phyloP scores from a whole-genome alignment of 2,113 vertebrate genomes.

The Mustela lutreola region DNA sequence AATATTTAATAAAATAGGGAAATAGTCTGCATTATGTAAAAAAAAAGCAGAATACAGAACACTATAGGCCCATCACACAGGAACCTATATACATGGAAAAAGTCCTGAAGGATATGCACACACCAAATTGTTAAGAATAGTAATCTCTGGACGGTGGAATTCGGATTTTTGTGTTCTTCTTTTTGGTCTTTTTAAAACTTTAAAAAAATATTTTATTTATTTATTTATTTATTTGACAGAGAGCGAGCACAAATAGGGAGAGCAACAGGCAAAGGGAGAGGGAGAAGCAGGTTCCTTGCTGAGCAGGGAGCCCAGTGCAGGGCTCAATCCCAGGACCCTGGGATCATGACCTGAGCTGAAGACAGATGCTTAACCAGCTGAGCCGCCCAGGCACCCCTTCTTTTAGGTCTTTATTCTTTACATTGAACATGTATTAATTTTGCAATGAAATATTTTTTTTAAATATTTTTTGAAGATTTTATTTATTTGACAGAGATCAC shows the following conservation, averaged over 20 bases:
- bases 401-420: constrained; percentile 38
- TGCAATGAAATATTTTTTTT: background rate
- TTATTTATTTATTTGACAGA: too few relatives aligned
- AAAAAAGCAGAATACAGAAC: constrained; percentile 6
- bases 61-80: background rate
- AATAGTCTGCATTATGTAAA: background rate
- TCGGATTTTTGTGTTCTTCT: constrained; percentile 47
- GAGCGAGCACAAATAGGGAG: too few relatives aligned
- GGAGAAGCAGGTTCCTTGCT: too few relatives aligned
- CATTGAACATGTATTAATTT: constrained; percentile 23
- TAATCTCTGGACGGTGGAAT: background rate
- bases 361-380: too few relatives aligned
- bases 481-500: too few relatives aligned
- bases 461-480: too few relatives aligned
- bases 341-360: background rate
- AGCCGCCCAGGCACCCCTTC: background rate
- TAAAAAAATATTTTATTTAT: too few relatives aligned
- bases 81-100: background rate
- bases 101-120: background rate
- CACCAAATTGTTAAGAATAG: constrained; percentile 14
- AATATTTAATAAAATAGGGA: constrained; percentile 9
- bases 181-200: background rate
- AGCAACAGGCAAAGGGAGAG: too few relatives aligned
- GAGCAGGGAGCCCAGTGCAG: background rate
- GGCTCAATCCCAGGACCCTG: background rate